Conservation (phyloP, 2,113 vertebrate genomes). For the Pleuronectes platessa region DNA sequence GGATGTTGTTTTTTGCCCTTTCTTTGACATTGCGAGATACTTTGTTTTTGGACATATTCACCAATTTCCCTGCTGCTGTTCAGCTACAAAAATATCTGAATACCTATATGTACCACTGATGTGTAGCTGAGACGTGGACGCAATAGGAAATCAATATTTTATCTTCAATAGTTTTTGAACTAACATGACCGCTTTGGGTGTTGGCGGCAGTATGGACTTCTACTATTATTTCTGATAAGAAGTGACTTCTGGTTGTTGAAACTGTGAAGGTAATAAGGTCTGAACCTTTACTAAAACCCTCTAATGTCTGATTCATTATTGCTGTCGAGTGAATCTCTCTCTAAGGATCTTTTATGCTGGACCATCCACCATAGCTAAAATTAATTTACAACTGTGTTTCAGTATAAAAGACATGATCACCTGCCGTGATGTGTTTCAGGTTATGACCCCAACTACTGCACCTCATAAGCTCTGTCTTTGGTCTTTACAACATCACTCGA, state of each 20-base stretch:
- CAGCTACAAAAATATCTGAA: too few relatives aligned
- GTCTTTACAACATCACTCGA: not conserved
- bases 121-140: too few relatives aligned
- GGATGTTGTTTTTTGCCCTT: too few relatives aligned
- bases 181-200: too few relatives aligned
- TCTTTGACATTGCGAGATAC: too few relatives aligned
- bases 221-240: too few relatives aligned
- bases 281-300: slow-evolving; percentile 16
- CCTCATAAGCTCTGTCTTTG: not conserved
- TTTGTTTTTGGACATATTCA: not conserved
- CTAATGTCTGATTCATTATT: slow-evolving; percentile 26
- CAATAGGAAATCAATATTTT: too few relatives aligned
- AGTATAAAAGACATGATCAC: slow-evolving; percentile 6
- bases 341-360: slow-evolving; percentile 9
- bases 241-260: not conserved
- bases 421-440: slow-evolving; percentile 17
- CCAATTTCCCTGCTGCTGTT: not conserved
- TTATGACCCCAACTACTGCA: not conserved
- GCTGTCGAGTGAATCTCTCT: slow-evolving; percentile 6
- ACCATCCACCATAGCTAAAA: not conserved
- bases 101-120: too few relatives aligned
- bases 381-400: slow-evolving; percentile 12
- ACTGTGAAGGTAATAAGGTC: not conserved
- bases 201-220: too few relatives aligned
- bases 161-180: too few relatives aligned